phyloP scores from a whole-genome alignment of 2,113 vertebrate genomes.

The Lepidothrix coronata region DNA sequence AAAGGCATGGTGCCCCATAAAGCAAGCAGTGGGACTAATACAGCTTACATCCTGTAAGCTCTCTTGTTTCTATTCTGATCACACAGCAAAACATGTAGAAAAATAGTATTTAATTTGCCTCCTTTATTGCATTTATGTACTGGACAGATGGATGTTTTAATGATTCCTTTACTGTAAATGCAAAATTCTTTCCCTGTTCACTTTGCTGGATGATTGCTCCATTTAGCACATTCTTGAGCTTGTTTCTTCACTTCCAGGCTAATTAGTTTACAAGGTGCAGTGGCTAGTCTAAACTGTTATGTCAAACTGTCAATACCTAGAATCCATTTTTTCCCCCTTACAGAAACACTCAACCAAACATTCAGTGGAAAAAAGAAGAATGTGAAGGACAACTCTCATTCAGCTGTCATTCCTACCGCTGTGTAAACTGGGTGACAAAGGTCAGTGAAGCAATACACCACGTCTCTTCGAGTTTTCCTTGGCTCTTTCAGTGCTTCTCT shows the following conservation, averaged over 20 bases:
- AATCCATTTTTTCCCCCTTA: not conserved
- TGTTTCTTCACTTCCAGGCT: conserved; percentile 17
- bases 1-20: not conserved
- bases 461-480: not conserved
- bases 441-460: not conserved
- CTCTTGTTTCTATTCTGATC: not conserved
- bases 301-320: not conserved
- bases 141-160: not conserved
- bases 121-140: not conserved
- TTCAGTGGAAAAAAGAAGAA: not conserved
- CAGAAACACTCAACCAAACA: not conserved
- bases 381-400: not conserved
- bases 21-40: not conserved
- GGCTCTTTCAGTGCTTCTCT: not conserved
- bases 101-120: not conserved
- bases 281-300: conserved; percentile 9
- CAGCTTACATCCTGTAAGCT: not conserved
- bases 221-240: conserved; percentile 35
- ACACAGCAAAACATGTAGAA: not conserved
- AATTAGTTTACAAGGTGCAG: conserved; percentile 47
- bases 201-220: conserved; percentile 41
- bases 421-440: not conserved
- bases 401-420: not conserved
- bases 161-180: conserved; percentile 1
- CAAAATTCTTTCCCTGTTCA: conserved; percentile 40